phyloP scores from a whole-genome alignment of 2,888 invertebrate genomes.

The Ptychoptera albimana region DNA sequence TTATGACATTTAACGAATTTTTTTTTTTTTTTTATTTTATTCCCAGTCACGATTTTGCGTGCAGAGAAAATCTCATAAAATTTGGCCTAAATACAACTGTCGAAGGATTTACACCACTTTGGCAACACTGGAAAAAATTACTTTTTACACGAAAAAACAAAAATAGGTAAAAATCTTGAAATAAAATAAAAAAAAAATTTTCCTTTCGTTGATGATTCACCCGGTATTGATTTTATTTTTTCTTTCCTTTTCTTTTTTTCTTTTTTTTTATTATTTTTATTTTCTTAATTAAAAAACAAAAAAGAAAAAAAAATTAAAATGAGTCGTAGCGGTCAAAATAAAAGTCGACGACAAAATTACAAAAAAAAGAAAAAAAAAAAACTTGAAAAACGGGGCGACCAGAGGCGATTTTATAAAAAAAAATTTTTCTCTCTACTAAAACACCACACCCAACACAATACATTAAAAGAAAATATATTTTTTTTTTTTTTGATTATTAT shows the following conservation, averaged over 20 bases:
- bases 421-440: neutral
- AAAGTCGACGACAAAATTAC: constrained; percentile 4
- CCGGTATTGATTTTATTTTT: neutral
- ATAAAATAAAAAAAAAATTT: no score
- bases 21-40: no score
- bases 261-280: neutral
- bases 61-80: no score
- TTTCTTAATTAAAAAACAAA: neutral
- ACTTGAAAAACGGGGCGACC: neutral
- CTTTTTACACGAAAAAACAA: no score
- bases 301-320: neutral
- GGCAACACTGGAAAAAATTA: no score
- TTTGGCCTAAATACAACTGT: no score
- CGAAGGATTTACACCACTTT: no score
- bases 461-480: neutral
- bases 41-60: no score
- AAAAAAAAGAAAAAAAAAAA: constrained; percentile 2
- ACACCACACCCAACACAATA: constrained; percentile 5
- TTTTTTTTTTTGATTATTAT: neutral
- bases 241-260: neutral
- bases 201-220: neutral
- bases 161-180: no score
- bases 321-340: constrained; percentile 4
- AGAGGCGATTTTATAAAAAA: no score
- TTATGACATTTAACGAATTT: no score